Evolutionary conservation across 2,797 vertebrate species (phyloP).

Genomic region (Malacoraja senta): DNA sequence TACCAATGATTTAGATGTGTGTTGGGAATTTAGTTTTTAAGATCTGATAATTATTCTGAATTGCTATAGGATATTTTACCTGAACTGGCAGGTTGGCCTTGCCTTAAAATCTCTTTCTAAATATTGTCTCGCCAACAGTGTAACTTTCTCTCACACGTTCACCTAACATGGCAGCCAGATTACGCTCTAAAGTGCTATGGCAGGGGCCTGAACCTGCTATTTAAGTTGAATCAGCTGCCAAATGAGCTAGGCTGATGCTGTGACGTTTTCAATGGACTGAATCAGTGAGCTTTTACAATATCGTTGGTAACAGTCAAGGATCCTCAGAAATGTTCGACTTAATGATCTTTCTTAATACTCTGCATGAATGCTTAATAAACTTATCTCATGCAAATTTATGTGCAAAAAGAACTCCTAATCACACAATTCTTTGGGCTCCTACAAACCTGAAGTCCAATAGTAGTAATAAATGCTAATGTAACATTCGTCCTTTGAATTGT

Average conservation of each 20-base stretch:
- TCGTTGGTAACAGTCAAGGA: background rate
- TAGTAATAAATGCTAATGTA: background rate
- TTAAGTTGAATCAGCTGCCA: background rate
- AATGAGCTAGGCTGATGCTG: background rate
- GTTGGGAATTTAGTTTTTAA: background rate
- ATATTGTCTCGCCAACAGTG: background rate
- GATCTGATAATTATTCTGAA: background rate
- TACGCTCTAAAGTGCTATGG: background rate
- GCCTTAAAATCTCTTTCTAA: background rate
- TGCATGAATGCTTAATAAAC: background rate
- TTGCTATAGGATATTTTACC: background rate
- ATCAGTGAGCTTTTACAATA: background rate
- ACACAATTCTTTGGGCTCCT: background rate
- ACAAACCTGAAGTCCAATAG: background rate
- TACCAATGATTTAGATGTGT: no score
- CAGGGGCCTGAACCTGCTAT: background rate
- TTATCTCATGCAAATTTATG: background rate
- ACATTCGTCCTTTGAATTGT: background rate
- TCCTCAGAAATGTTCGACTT: conserved; percentile 2
- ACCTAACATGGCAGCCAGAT: background rate
- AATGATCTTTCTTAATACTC: background rate
- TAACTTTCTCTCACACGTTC: background rate
- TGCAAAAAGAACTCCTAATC: background rate
- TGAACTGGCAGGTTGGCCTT: background rate
- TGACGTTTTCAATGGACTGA: background rate